phyloP scores from a whole-genome alignment of 2,888 invertebrate genomes.

The Oligia latruncula region DNA sequence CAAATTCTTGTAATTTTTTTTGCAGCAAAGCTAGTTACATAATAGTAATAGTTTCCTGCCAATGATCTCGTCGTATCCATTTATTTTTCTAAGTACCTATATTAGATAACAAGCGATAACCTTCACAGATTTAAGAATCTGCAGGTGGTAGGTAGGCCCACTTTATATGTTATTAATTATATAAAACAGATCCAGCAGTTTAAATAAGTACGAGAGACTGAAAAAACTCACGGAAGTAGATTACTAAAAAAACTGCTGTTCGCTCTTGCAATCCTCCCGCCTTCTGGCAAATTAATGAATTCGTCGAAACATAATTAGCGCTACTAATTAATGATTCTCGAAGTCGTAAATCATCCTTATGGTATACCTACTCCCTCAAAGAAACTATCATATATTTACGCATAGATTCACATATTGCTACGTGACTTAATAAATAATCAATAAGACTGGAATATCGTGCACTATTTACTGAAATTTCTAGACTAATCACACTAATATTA shows the following conservation, averaged over 20 bases:
- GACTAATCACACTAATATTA: too few relatives aligned
- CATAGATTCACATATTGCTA: neutral
- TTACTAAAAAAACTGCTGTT: neutral
- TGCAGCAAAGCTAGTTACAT: neutral
- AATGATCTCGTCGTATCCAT: neutral
- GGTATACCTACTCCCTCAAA: neutral
- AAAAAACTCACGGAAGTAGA: neutral
- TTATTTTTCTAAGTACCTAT: neutral
- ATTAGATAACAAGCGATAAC: neutral
- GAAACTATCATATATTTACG: neutral
- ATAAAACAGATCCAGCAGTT: neutral
- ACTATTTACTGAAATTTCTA: neutral
- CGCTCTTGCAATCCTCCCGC: neutral
- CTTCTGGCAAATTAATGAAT: conserved; percentile 17
- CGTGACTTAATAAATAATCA: too few relatives aligned
- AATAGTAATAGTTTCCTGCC: neutral
- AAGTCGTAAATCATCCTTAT: conserved; percentile 28
- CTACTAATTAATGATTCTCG: conserved; percentile 32
- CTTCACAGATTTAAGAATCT: neutral
- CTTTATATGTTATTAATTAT: neutral
- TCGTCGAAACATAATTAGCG: conserved; percentile 23
- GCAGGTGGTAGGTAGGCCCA: too few relatives aligned
- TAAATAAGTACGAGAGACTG: neutral
- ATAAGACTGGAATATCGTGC: neutral
- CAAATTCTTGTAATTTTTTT: neutral